Percentiles rank a stretch among this genome's conserved stretches.
Evolutionary conservation across 2,797 vertebrate genomes (phyloP).

Genomic region (Buceros bicornis): DNA sequence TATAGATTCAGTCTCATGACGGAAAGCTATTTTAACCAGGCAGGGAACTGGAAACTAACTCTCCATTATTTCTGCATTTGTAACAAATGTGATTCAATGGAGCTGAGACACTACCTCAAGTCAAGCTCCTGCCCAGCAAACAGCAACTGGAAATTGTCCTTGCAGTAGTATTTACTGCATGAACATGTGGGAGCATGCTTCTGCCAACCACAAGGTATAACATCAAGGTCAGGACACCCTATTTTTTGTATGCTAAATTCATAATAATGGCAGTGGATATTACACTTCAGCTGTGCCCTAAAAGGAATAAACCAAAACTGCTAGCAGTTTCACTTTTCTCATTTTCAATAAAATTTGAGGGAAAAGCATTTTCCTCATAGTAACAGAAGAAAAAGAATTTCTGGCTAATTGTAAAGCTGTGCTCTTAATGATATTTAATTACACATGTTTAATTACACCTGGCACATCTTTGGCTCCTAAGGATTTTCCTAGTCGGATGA

Average conservation of each 20-base stretch:
- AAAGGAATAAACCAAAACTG: not conserved
- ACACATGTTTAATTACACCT: conserved; percentile 42
- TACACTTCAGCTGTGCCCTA: not conserved
- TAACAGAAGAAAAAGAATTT: conserved; percentile 4
- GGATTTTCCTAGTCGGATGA: conserved; percentile 44
- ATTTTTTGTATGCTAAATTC: not conserved
- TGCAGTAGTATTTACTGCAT: not conserved
- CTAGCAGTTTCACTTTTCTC: not conserved
- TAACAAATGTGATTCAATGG: not conserved
- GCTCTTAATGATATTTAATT: conserved; percentile 52
- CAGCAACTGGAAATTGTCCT: not conserved
- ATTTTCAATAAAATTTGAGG: not conserved
- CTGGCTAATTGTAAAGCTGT: not conserved
- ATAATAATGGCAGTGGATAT: not conserved
- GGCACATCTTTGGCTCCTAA: conserved; percentile 18
- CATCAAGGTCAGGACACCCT: not conserved
- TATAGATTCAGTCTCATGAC: not conserved
- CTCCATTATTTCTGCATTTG: not conserved
- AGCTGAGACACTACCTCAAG: not conserved
- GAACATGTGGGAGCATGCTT: not conserved
- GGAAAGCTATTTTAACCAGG: not conserved
- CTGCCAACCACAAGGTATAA: not conserved
- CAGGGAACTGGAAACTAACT: not conserved
- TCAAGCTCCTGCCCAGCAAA: not conserved
- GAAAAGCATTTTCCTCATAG: not conserved